Evolutionary conservation across 2,797 vertebrate genomes (phyloP), one percentile per base, ranked within the genome.

Genomic region (Propithecus perrieri): DNA sequence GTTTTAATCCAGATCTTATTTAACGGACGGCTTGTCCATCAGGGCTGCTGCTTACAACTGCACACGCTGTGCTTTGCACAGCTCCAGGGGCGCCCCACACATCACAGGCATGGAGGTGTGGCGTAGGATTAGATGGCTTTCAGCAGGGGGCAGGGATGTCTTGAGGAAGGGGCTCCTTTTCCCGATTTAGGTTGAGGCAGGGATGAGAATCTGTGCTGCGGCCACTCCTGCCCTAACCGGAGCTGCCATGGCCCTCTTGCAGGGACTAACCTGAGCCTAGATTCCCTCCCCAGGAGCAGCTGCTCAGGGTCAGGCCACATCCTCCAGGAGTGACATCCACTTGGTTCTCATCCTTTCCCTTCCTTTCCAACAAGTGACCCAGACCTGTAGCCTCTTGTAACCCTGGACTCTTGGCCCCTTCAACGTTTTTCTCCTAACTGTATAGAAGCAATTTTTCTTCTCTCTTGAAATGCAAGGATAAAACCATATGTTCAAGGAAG

Each of bases 391-490:
- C 24, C 24, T 55, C 59, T 85, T 18, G 4, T 43, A 41, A 72
- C 14, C 48, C 14, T 59, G 55, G 55, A 4, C 57, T 91, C 71
- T 85, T 61, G 9, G 26, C 9, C 5, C 26, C 53, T 38, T 80
- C 13, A 48, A 12, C 13, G 10, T 7, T 86, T 50, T 79, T 20
- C 35, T 53, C 26, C 15, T 71, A 63, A 59, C 24, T 6, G 10
- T 38, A 38, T 24, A 50, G 38, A 14, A 3, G 9, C 1, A 30
- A 46, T 18, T 87, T 75, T 85, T 67, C 35, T 88, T 81, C 41
- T 89, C 41, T 93, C 14, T 95, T 76, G 28, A 85, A 91, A 85
- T 71, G 26, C 6, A n/a, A 95, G 20, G 26, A 26, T 30, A 85
- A 61, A 91, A 55, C 55, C 17, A 67, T 35, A 85, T 30, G 41